phyloP scores from a whole-genome alignment of 2,113 vertebrate species.

The Corythoichthys intestinalis region DNA sequence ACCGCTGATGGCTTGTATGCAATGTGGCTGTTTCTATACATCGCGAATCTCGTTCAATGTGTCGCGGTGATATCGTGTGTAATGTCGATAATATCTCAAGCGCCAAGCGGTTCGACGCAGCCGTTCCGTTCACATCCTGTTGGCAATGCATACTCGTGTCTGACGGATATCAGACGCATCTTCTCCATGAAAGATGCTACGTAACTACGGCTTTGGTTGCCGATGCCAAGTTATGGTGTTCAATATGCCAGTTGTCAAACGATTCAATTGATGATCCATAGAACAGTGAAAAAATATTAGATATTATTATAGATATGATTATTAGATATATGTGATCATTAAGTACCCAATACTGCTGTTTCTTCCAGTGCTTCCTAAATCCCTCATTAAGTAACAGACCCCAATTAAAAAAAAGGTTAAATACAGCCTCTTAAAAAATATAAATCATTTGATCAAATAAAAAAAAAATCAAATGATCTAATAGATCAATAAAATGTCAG shows the following conservation, averaged over 20 bases:
- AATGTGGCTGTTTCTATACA: too few relatives aligned
- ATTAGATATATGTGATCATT: neutral
- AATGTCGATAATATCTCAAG: too few relatives aligned
- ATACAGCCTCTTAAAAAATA: neutral
- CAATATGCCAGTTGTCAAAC: neutral
- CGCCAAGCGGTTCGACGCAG: too few relatives aligned
- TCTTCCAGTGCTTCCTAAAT: slow-evolving; percentile 4
- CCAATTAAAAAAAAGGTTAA: slow-evolving; percentile 9
- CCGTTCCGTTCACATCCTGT: too few relatives aligned
- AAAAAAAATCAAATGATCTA: neutral
- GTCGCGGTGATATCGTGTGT: too few relatives aligned
- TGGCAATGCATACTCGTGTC: too few relatives aligned
- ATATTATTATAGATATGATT: too few relatives aligned
- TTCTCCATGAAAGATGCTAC: too few relatives aligned
- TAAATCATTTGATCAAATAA: neutral
- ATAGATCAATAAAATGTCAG: slow-evolving; percentile 5
- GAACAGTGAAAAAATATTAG: neutral
- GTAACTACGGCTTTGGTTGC: too few relatives aligned
- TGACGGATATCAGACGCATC: too few relatives aligned
- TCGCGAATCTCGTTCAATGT: too few relatives aligned
- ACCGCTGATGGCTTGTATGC: too few relatives aligned
- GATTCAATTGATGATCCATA: neutral
- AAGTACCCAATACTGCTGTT: neutral
- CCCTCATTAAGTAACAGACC: slow-evolving; percentile 1
- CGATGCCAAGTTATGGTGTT: neutral